Conservation (phyloP, 2,888 invertebrate genomes). For the Pilophorus perplexus region DNA sequence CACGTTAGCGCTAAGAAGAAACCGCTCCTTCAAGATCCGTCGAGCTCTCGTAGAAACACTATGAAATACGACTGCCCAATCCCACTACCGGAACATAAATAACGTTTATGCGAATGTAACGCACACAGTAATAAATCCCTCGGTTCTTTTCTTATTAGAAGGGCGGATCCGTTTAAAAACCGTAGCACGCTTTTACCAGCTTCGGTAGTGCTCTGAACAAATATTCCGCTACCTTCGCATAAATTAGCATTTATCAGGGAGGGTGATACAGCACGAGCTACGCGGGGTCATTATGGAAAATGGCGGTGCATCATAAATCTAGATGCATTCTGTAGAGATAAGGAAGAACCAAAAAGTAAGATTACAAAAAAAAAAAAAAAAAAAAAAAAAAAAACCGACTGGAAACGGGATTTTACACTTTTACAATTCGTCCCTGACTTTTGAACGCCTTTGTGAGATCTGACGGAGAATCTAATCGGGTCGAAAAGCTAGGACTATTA, state of each 20-base stretch:
- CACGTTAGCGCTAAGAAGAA: too few species aligned
- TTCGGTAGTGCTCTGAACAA: not conserved
- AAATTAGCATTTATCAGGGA: constrained; percentile 5
- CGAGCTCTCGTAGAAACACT: too few species aligned
- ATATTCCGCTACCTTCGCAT: not conserved
- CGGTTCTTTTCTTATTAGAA: too few species aligned
- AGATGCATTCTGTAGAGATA: not conserved
- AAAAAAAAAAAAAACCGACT: not conserved
- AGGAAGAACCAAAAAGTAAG: too few species aligned
- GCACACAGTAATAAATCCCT: too few species aligned
- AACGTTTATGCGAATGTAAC: too few species aligned
- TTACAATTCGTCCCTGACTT: constrained; percentile 35
- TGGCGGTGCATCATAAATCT: constrained; percentile 5
- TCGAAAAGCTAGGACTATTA: constrained; percentile 6
- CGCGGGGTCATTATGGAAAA: not conserved
- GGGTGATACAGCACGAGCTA: not conserved
- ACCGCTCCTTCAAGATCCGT: too few species aligned
- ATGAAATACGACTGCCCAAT: too few species aligned
- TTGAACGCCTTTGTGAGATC: constrained; percentile 11
- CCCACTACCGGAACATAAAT: too few species aligned
- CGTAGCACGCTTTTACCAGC: too few species aligned
- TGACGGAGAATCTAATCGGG: constrained; percentile 25
- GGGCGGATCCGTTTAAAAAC: too few species aligned
- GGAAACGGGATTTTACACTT: constrained; percentile 18
- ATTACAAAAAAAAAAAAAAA: not conserved